These are phyloP conservation scores for Drosophila lini DNA, from an alignment of 1,140 invertebrate genomes.

Conservation along the genomic window DNA sequence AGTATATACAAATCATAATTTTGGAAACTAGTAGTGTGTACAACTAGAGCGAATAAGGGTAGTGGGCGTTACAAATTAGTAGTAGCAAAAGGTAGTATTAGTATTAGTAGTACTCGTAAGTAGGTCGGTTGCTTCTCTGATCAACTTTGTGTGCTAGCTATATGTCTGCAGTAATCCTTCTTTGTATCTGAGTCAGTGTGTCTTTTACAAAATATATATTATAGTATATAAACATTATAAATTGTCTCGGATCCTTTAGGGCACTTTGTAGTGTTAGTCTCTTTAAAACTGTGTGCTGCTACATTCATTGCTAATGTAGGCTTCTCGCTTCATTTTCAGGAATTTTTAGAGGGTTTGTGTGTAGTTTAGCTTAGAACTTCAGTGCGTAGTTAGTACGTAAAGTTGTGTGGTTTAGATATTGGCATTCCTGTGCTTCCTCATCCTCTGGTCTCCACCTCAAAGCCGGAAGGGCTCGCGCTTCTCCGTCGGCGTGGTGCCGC, in stretches of 20 bases:
- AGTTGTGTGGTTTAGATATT: constrained; percentile 54
- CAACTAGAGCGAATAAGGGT: constrained; percentile 65
- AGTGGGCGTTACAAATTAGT: constrained; percentile 80
- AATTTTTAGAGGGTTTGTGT: constrained; percentile 6
- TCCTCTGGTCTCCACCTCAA: constrained; percentile 81
- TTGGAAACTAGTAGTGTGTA: constrained; percentile 62
- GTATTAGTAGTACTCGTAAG: constrained; percentile 75
- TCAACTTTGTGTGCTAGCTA: constrained; percentile 72
- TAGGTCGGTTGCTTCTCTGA: constrained; percentile 68
- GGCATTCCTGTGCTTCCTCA: constrained; percentile 51
- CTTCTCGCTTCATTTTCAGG: constrained; percentile 19
- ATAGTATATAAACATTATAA: constrained; percentile 45
- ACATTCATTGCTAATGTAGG: constrained; percentile 71
- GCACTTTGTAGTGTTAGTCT: constrained; percentile 47
- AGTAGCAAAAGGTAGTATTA: constrained; percentile 77
- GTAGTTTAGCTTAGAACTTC: constrained; percentile 67
- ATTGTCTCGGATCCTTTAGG: constrained; percentile 47
- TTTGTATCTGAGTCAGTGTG: constrained; percentile 34
- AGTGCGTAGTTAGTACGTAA: constrained; percentile 73
- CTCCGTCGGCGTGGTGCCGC: constrained; percentile 86
- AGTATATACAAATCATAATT: constrained; percentile 81
- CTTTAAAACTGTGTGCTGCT: constrained; percentile 47
- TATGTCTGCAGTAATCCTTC: constrained; percentile 39
- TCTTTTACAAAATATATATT: constrained; percentile 65
- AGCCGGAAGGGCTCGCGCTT: constrained; percentile 88